phyloP scores from a whole-genome alignment of 2,113 vertebrate species.

The Xiphophorus couchianus region DNA sequence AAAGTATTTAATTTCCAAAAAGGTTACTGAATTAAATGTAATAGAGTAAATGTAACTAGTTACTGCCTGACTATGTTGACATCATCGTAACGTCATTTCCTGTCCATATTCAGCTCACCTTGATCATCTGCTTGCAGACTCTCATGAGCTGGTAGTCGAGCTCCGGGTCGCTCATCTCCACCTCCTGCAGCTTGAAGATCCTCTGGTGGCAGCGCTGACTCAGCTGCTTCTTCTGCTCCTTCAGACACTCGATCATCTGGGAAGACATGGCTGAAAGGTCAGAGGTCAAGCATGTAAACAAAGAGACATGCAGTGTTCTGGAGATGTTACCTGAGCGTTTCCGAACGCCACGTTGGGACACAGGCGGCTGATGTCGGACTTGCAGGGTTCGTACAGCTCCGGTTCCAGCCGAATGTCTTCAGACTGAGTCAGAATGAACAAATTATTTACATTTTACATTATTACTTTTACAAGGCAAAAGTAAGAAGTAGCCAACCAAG shows the following conservation, averaged over 20 bases:
- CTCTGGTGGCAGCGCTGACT: conserved; percentile 89
- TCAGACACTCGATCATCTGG: conserved; percentile 90
- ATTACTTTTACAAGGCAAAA: too few relatives aligned
- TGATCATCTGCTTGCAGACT: conserved; percentile 99
- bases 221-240: conserved; percentile 92
- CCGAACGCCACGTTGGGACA: conserved; percentile 92
- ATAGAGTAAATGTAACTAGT: too few relatives aligned
- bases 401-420: conserved; percentile 96
- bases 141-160: conserved; percentile 97
- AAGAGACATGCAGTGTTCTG: background rate
- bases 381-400: conserved; percentile 92
- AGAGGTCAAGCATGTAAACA: background rate
- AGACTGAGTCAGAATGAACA: conserved; percentile 76
- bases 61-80: too few relatives aligned
- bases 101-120: conserved; percentile 70
- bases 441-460: background rate
- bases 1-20: too few relatives aligned
- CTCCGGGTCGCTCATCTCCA: conserved; percentile 96
- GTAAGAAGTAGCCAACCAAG: too few relatives aligned
- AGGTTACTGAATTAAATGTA: too few relatives aligned
- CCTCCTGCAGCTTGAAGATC: conserved; percentile 94
- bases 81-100: background rate
- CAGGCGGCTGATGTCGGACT: conserved; percentile 89
- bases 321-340: conserved; percentile 87
- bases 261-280: background rate